Conservation (phyloP, 2,797 vertebrate genomes). For the Sebastiscus tertius region DNA sequence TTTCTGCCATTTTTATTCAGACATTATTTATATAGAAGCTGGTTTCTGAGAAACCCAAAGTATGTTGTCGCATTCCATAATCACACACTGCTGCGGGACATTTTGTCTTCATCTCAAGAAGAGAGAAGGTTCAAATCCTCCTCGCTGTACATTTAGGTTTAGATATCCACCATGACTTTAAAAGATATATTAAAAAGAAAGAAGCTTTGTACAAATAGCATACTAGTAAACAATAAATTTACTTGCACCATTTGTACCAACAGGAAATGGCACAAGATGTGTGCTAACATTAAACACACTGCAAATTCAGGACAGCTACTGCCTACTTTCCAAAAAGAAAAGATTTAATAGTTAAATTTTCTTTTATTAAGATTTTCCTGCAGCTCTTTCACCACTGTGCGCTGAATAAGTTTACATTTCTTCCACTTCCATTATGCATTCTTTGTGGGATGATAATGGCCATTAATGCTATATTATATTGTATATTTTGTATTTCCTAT, state of each 20-base stretch:
- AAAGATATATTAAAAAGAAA: background rate
- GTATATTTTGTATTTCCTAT: background rate
- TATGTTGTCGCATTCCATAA: background rate
- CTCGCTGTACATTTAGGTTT: background rate
- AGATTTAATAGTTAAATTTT: background rate
- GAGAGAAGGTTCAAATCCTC: background rate
- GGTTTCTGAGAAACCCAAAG: slow-evolving; percentile 35
- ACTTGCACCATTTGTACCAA: background rate
- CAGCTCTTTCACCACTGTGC: background rate
- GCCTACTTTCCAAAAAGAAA: background rate
- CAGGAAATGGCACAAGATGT: too few species aligned
- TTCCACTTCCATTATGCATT: too few species aligned
- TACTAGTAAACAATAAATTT: too few species aligned
- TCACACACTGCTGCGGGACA: background rate
- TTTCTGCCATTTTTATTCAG: slow-evolving; percentile 41
- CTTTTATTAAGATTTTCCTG: background rate
- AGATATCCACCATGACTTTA: background rate
- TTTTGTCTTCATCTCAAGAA: background rate
- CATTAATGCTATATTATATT: too few species aligned
- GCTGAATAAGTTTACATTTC: too few species aligned
- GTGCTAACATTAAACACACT: background rate
- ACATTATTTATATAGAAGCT: slow-evolving; percentile 36
- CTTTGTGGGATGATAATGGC: too few species aligned
- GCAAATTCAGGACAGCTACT: background rate
- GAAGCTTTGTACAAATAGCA: background rate